Percentiles rank a stretch among this genome's conserved stretches.
Conservation (phyloP, 2,888 invertebrate species). For the Oscheius myriophilus region DNA sequence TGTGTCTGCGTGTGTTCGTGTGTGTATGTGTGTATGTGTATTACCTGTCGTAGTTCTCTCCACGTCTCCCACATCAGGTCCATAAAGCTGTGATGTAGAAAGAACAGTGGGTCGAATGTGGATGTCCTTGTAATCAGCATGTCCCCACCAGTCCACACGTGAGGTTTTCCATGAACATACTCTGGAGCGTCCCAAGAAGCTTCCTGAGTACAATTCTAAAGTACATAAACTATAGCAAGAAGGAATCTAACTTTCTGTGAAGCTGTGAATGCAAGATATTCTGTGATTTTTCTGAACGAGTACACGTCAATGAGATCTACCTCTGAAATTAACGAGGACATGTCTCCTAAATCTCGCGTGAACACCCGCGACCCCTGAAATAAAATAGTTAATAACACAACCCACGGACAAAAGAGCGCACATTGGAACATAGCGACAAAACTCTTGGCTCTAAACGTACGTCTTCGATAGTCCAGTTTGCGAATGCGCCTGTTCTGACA, state of each 20-base stretch:
- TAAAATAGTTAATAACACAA: no score
- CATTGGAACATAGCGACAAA: no score
- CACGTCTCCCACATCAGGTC: constrained; percentile 71
- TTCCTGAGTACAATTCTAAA: constrained; percentile 5
- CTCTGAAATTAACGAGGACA: background rate
- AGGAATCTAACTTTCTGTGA: background rate
- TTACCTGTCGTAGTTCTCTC: constrained; percentile 40
- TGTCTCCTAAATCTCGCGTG: background rate
- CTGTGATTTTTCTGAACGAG: background rate
- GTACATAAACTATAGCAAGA: background rate
- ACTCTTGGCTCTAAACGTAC: constrained; percentile 1
- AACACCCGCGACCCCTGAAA: constrained; percentile 10
- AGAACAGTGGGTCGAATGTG: constrained; percentile 71
- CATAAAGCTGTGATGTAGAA: constrained; percentile 70
- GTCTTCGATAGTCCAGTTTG: constrained; percentile 55
- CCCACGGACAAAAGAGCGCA: no score
- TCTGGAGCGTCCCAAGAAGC: constrained; percentile 35
- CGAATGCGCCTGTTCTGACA: constrained; percentile 55
- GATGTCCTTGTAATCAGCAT: constrained; percentile 54
- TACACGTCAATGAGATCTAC: background rate
- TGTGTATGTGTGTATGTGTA: no score
- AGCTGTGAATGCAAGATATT: constrained; percentile 8
- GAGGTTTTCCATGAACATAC: constrained; percentile 63
- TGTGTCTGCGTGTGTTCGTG: no score
- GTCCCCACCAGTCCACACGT: constrained; percentile 58